Evolutionary conservation across 2,797 vertebrate species (phyloP), one percentile per base, ranked within the genome.

Genomic region (Poecilia picta): DNA sequence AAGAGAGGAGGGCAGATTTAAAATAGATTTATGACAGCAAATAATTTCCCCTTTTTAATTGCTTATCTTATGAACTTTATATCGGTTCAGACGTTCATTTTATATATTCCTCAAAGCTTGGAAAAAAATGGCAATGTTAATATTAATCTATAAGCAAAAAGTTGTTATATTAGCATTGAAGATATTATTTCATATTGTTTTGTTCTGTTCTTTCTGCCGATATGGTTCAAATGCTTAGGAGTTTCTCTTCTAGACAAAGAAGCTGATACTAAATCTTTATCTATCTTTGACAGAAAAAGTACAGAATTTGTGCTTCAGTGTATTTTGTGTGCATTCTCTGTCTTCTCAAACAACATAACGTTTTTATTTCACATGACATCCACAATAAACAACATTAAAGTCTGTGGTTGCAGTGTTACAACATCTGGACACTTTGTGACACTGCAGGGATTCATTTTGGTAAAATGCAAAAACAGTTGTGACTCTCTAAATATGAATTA

Each of bases 1-100:
- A 88, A 73, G 72, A 89, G n/a, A 74, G 2, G 6, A 39, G 41
- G 31, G 31, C 1, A 5, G 39, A 70, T n/a, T 70, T 16, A n/a
- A 59, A 59, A 59, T 3, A 31, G 55, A 31, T 31, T 62, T 31
- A 51, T 51, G 20, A 33, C 28, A 62, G 7, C 31, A 64, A 8
- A 36, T 20, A 2, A 64, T 33, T 36, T 33, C 15, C 7, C 3
- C 2, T 64, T 18, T 64, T 64, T 28, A 59, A 28, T 2, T 33
- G 28, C 4, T 28, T 57, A 12, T 57, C 16, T 28, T 28, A 12
- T 28, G n/a, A 57, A 57, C n/a, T 59, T 12, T 31, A 59, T 23
- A 53, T 53, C 8, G 23, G 49, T 23, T 25, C 18, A 51, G 49
- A 25, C 11, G 3, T 28, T 28, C 55, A 4, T 59, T 11, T 28